Conservation (phyloP, 2,797 vertebrate species). For the Scarus forsteni region DNA sequence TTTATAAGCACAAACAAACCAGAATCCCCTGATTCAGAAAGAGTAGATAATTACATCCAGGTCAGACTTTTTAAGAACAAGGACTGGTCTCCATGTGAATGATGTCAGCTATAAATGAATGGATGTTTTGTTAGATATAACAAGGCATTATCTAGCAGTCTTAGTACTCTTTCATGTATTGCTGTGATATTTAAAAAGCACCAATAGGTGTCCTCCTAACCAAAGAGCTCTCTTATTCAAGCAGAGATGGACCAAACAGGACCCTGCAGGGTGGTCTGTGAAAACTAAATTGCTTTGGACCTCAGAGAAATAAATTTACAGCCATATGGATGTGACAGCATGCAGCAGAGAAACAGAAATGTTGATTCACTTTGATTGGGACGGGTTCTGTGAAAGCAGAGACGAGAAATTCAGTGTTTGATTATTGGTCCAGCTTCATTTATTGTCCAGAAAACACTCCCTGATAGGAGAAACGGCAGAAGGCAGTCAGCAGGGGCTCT, state of each 20-base stretch:
- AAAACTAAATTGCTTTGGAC: constrained; percentile 6
- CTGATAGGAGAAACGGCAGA: background rate
- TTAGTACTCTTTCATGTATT: background rate
- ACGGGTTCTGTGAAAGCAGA: background rate
- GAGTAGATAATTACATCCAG: no score
- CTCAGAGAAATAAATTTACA: constrained; percentile 17
- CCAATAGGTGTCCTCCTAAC: constrained; percentile 66
- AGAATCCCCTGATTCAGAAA: no score
- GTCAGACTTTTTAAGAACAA: no score
- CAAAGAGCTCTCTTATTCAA: constrained; percentile 12
- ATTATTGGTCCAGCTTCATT: constrained; percentile 4
- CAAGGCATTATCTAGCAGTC: background rate
- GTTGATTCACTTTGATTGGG: background rate
- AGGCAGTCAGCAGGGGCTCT: constrained; percentile 8
- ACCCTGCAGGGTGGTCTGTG: constrained; percentile 7
- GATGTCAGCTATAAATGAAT: no score
- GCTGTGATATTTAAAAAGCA: constrained; percentile 34
- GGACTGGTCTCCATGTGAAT: no score
- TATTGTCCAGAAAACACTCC: background rate
- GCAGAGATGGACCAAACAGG: background rate
- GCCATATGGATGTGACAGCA: background rate
- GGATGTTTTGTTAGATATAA: no score
- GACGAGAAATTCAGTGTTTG: background rate
- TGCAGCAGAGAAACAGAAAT: constrained; percentile 1
- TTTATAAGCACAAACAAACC: no score